Conservation (phyloP, 2,113 vertebrate genomes). For the Esox niger region DNA sequence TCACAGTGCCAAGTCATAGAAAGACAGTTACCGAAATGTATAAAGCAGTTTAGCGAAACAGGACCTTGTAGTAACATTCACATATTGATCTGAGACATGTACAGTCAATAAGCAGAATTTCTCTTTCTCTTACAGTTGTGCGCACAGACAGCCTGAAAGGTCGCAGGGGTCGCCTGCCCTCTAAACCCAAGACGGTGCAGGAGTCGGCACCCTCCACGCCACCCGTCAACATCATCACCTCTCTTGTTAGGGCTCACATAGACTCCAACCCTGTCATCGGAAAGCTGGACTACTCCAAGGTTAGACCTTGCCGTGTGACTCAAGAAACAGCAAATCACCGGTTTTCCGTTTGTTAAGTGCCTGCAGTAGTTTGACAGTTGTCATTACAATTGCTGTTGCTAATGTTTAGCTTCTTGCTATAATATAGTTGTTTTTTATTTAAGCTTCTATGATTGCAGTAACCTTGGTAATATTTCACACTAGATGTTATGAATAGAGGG, state of each 20-base stretch:
- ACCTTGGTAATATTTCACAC: background rate
- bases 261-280: constrained; percentile 81
- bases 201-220: constrained; percentile 68
- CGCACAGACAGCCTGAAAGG: constrained; percentile 93
- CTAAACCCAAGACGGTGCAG: constrained; percentile 80
- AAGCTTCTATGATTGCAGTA: background rate
- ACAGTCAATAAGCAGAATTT: background rate
- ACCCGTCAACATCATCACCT: constrained; percentile 81
- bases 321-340: background rate
- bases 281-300: constrained; percentile 91
- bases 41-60: constrained; percentile 7
- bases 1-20: constrained; percentile 39
- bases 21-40: constrained; percentile 41
- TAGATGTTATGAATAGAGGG: background rate
- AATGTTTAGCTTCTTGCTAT: background rate
- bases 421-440: background rate
- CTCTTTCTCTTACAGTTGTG: constrained; percentile 75
- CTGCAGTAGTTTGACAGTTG: background rate
- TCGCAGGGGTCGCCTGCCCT: constrained; percentile 86
- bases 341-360: background rate
- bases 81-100: constrained; percentile 15
- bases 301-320: constrained; percentile 45
- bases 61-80: background rate
- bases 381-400: background rate
- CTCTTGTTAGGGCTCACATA: constrained; percentile 84